These are phyloP conservation scores for Myoxocephalus aenaeus DNA, from an alignment of 2,797 vertebrate genomes.

Conservation along the genomic window DNA sequence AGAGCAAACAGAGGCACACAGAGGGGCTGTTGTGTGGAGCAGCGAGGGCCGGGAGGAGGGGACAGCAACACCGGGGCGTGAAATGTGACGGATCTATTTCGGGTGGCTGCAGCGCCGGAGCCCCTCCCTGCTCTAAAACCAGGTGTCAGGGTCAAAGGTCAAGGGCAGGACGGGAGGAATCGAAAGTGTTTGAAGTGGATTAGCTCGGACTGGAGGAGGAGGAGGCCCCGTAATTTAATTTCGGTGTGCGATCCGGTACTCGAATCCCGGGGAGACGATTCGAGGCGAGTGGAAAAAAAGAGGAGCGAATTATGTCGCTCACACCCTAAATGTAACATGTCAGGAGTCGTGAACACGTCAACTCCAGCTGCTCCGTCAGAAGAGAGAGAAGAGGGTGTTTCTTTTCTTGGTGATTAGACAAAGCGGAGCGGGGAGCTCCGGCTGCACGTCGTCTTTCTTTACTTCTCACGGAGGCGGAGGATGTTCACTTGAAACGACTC, in stretches of 20 bases:
- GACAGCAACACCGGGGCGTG: slow-evolving; percentile 77
- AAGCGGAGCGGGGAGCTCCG: neutral
- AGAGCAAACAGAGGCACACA: slow-evolving; percentile 78
- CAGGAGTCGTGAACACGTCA: neutral
- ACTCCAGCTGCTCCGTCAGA: slow-evolving; percentile 13
- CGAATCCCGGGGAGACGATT: slow-evolving; percentile 12
- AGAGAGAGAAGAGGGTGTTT: neutral
- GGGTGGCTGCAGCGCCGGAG: slow-evolving; percentile 53
- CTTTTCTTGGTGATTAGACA: neutral
- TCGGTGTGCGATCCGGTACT: slow-evolving; percentile 18
- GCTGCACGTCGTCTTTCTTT: neutral
- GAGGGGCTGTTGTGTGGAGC: slow-evolving; percentile 72
- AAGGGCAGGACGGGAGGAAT: slow-evolving; percentile 64
- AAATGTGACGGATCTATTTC: slow-evolving; percentile 86
- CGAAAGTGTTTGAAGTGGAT: slow-evolving; percentile 60
- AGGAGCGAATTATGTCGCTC: slow-evolving; percentile 23
- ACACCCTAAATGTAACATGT: slow-evolving; percentile 20
- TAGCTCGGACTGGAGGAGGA: slow-evolving; percentile 40
- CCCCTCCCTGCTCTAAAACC: slow-evolving; percentile 66
- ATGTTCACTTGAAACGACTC: neutral
- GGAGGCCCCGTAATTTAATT: slow-evolving; percentile 45
- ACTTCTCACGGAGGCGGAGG: neutral
- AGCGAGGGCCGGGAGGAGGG: slow-evolving; percentile 70
- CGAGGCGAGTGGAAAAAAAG: slow-evolving; percentile 11
- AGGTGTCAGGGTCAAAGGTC: slow-evolving; percentile 72